phyloP scores from a whole-genome alignment of 2,797 vertebrate species.

The Eospalax fontanierii region DNA sequence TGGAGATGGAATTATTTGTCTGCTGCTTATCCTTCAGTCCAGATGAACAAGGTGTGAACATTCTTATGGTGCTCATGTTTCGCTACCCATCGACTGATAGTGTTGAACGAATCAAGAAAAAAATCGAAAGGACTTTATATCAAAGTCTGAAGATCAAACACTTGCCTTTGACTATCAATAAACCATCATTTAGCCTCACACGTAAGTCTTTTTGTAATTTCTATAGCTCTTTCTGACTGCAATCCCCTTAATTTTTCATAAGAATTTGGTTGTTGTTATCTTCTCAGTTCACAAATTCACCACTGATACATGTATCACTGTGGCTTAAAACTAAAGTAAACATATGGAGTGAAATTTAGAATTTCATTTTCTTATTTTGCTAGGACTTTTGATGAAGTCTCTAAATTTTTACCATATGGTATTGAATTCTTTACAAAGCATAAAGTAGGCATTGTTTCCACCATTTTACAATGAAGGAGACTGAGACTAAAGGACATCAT shows the following conservation, averaged over 20 bases:
- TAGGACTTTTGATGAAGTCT: constrained; percentile 12
- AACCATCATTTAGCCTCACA: constrained; percentile 80
- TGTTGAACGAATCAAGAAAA: constrained; percentile 72
- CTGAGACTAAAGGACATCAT: background rate
- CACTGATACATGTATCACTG: background rate
- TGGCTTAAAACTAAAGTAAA: constrained; percentile 14
- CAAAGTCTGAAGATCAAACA: constrained; percentile 79
- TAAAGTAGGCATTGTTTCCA: constrained; percentile 19
- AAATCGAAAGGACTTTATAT: constrained; percentile 72
- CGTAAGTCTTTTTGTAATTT: constrained; percentile 73
- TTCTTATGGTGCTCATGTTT: constrained; percentile 80
- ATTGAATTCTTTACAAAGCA: constrained; percentile 23
- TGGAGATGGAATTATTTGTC: background rate
- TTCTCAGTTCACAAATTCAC: constrained; percentile 57
- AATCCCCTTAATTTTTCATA: background rate
- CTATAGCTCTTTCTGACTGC: background rate
- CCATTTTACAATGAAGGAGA: constrained; percentile 3
- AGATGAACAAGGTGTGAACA: constrained; percentile 66
- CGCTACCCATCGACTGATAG: constrained; percentile 75
- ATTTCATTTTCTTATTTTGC: background rate
- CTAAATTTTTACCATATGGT: background rate
- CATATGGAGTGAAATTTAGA: background rate
- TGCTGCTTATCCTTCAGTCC: constrained; percentile 73
- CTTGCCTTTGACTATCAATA: constrained; percentile 76
- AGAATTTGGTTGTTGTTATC: background rate